Evolutionary conservation across 2,888 invertebrate genomes (phyloP), one percentile per base, ranked within the genome.

Genomic region (Athripsodes cinereus): DNA sequence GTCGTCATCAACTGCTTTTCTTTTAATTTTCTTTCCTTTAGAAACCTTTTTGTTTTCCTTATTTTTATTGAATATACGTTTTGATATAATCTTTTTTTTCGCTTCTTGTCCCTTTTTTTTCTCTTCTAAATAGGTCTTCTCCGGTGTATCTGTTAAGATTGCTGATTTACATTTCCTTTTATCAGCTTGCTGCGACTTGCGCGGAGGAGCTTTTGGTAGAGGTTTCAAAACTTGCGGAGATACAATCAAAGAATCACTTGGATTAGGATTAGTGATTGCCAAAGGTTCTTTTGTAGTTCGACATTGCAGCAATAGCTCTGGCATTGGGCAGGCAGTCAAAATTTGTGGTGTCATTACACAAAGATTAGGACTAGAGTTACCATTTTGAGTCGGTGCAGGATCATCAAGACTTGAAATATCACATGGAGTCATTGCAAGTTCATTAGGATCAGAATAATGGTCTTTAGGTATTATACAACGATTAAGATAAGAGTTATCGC

Each of bases 151-250:
- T n/a, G n/a, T n/a, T n/a, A n/a, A n/a, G n/a, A n/a, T n/a, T n/a
- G n/a, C n/a, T n/a, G n/a, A 31, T 31, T 31, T 31, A 31, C 31
- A 31, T 31, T 11, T 31, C 31, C 31, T 31, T 31, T 31, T 60
- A 50, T 60, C 50, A 49, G 54, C 58, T 60, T 51, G 60, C 47
- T 50, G 56, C 22, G 53, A 40, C 46, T 55, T 21, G 19, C 53
- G 48, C 26, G 46, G 40, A 22, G 46, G 57, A 56, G 57, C 57
- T 57, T 57, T 57, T 57, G 57, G 57, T 55, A 57, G 46, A 16
- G 57, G 57, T 57, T 57, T 57, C 46, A 57, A 55, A 40, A 55
- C 47, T 46, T 57, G 53, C 20, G 53, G 57, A 19, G 48, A 57
- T 44, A 57, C 34, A 19, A 57, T 55, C 5, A 21, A 22, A 46